Conservation (phyloP, 2,797 vertebrate genomes). For the Hippopotamyrus pictus region DNA sequence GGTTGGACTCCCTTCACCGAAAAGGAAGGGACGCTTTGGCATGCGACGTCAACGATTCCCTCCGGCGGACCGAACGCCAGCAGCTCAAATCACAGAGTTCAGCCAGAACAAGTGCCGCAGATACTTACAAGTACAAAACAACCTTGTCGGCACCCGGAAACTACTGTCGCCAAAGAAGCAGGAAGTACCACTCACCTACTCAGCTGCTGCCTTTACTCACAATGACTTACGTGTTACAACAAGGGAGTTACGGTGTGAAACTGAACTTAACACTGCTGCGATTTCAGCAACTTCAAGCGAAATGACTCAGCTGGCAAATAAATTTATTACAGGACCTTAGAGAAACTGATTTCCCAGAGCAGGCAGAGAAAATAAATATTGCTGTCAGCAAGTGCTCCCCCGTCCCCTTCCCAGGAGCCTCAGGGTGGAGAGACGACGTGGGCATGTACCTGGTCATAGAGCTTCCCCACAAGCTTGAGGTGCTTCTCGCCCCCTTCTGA, state of each 20-base stretch:
- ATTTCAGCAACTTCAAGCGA: neutral
- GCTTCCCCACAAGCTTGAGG: slow-evolving; percentile 93
- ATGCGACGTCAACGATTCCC: neutral
- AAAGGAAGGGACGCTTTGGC: neutral
- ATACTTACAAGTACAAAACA: neutral
- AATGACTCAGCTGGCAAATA: neutral
- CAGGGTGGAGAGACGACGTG: neutral
- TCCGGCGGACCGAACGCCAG: neutral
- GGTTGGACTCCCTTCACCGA: neutral
- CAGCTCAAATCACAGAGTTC: neutral
- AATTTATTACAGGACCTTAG: neutral
- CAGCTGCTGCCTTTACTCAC: neutral
- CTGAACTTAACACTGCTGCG: neutral
- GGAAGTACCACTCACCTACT: neutral
- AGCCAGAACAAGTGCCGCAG: neutral
- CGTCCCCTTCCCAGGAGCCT: neutral
- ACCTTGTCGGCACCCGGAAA: neutral
- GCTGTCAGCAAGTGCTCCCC: neutral
- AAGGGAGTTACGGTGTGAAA: neutral
- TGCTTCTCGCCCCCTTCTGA: slow-evolving; percentile 96
- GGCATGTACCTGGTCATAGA: slow-evolving; percentile 85
- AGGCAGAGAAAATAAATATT: neutral
- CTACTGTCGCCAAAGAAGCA: neutral
- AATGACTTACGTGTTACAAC: neutral
- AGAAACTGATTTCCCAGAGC: neutral